These are phyloP conservation scores for Gallinago nigripennis DNA, from an alignment of 2,797 vertebrate species.

Conservation along the genomic window DNA sequence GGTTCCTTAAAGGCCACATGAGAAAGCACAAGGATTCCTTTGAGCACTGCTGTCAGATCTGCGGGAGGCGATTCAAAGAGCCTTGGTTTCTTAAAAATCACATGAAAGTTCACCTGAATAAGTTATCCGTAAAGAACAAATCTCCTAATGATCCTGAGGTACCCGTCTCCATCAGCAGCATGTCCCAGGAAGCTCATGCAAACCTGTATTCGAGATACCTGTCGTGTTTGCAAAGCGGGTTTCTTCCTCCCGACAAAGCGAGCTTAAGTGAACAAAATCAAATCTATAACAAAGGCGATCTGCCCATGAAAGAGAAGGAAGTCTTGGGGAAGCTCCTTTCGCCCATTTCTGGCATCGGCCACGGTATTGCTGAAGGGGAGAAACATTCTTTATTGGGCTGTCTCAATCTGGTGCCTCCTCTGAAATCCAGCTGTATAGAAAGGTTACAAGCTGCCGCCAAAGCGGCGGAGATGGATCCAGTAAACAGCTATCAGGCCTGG, in stretches of 20 bases:
- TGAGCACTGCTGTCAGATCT: slow-evolving; percentile 98
- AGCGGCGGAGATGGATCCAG: slow-evolving; percentile 97
- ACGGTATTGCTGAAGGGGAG: slow-evolving; percentile 89
- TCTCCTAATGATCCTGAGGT: slow-evolving; percentile 89
- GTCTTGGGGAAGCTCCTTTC: slow-evolving; percentile 94
- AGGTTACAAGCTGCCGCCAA: slow-evolving; percentile 96
- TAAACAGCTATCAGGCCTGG: slow-evolving; percentile 98
- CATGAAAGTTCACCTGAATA: slow-evolving; percentile 99
- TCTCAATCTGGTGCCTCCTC: slow-evolving; percentile 94
- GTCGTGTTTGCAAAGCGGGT: slow-evolving; percentile 95
- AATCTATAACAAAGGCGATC: slow-evolving; percentile 90
- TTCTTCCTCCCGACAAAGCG: slow-evolving; percentile 92
- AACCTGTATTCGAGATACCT: slow-evolving; percentile 96
- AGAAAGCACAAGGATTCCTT: slow-evolving; percentile 99
- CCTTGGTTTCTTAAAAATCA: slow-evolving; percentile 99
- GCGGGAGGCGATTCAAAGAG: slow-evolving; percentile 97
- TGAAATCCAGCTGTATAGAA: slow-evolving; percentile 98
- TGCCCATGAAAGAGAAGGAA: slow-evolving; percentile 94
- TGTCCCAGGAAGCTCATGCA: slow-evolving; percentile 95
- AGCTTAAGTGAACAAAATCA: slow-evolving; percentile 89
- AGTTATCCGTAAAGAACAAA: slow-evolving; percentile 95
- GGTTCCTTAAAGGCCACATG: slow-evolving; percentile 99
- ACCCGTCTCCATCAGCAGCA: slow-evolving; percentile 86
- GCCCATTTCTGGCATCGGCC: slow-evolving; percentile 88
- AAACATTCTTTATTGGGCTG: slow-evolving; percentile 95